Conservation (phyloP, 1,140 invertebrate species). For the Diachasmimorpha longicaudata region DNA sequence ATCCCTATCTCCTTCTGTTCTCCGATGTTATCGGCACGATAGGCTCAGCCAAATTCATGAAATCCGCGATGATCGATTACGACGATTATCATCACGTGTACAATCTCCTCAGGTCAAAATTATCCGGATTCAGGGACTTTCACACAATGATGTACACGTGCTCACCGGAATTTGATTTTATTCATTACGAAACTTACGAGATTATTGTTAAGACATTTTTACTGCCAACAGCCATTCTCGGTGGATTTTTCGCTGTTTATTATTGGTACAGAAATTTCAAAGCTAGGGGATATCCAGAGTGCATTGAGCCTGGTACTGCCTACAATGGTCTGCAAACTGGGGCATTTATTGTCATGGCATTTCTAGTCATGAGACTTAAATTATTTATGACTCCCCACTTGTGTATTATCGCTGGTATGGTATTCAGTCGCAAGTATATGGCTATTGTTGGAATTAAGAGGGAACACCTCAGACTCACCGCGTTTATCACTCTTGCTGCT, state of each 20-base stretch:
- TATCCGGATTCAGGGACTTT: conserved; percentile 77
- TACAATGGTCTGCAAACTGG: conserved; percentile 75
- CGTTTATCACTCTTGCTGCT: conserved; percentile 47
- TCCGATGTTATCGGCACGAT: conserved; percentile 31
- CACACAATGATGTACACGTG: conserved; percentile 87
- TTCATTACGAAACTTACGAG: conserved; percentile 65
- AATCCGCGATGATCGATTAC: conserved; percentile 47
- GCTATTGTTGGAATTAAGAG: conserved; percentile 51
- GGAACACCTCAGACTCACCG: conserved; percentile 34
- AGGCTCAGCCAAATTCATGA: conserved; percentile 41
- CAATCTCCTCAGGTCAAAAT: conserved; percentile 79
- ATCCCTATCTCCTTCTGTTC: conserved; percentile 19
- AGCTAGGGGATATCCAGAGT: conserved; percentile 40
- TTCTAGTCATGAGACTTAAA: conserved; percentile 84
- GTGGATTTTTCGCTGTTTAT: conserved; percentile 54
- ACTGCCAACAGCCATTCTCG: conserved; percentile 65
- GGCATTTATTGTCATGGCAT: conserved; percentile 76
- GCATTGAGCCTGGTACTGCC: conserved; percentile 69
- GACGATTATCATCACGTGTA: conserved; percentile 76
- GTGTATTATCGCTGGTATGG: conserved; percentile 73
- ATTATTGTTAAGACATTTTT: conserved; percentile 65
- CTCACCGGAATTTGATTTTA: conserved; percentile 81
- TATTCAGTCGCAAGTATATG: conserved; percentile 60
- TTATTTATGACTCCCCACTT: conserved; percentile 83
- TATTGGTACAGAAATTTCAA: conserved; percentile 56